A percentile compares a stretch with the other conserved stretches of the same genome.
phyloP scores from a whole-genome alignment of 2,113 vertebrate species.

The Rhinolophus sinicus region DNA sequence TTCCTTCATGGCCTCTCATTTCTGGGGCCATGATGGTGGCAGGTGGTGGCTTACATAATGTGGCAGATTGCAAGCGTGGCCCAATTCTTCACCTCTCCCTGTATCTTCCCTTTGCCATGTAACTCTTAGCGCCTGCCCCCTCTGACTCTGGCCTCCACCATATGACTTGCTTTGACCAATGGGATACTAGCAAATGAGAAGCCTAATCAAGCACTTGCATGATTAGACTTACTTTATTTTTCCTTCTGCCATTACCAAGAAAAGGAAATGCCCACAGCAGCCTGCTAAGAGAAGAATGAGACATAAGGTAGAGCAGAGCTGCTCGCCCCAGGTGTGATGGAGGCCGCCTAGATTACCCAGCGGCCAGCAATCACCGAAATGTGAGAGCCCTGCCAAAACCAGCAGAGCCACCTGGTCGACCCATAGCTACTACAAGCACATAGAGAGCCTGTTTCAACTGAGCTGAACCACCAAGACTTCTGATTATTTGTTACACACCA shows the following conservation, averaged over 20 bases:
- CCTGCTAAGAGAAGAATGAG: not conserved
- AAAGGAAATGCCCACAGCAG: not conserved
- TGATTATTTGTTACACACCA: no score
- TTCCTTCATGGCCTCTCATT: not conserved
- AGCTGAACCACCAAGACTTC: not conserved
- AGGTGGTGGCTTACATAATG: not conserved
- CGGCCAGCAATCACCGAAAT: not conserved
- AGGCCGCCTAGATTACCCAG: no score
- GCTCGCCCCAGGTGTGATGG: rapidly evolving
- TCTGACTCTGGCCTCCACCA: not conserved
- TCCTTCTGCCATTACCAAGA: not conserved
- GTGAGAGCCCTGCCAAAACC: not conserved
- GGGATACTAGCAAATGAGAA: not conserved
- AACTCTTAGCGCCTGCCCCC: rapidly evolving
- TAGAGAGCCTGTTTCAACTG: rapidly evolving
- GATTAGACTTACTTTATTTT: not conserved
- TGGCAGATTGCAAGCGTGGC: not conserved
- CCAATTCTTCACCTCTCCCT: not conserved
- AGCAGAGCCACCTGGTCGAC: not conserved
- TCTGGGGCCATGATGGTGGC: not conserved
- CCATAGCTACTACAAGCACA: rapidly evolving
- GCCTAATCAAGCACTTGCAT: not conserved
- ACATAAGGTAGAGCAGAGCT: not conserved
- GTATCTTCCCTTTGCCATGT: not conserved
- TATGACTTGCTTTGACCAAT: not conserved